Percentiles rank a stretch among this genome's conserved stretches.
These are phyloP conservation scores for Amphimallon solstitiale DNA, from an alignment of 2,888 invertebrate species.

Conservation along the genomic window DNA sequence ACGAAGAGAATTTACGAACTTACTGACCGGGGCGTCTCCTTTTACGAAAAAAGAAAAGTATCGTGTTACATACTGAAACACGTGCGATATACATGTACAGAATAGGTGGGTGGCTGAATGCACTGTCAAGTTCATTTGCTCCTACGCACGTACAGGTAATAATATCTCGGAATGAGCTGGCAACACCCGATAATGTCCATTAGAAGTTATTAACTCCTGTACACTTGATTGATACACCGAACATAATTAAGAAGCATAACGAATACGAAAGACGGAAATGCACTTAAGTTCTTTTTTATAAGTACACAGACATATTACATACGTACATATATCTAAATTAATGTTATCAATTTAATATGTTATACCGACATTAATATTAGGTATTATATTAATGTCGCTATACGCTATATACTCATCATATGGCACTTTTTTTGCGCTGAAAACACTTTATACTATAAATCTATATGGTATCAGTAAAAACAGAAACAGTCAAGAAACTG, in stretches of 20 bases:
- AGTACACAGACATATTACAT: too few relatives aligned
- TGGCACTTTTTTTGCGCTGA: too few relatives aligned
- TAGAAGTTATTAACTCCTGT: slow-evolving; percentile 14
- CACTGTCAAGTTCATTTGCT: slow-evolving; percentile 24
- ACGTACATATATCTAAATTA: too few relatives aligned
- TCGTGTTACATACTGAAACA: neutral
- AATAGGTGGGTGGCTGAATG: slow-evolving; percentile 10
- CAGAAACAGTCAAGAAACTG: too few relatives aligned
- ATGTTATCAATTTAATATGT: too few relatives aligned
- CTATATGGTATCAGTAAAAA: too few relatives aligned
- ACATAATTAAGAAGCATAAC: slow-evolving; percentile 10
- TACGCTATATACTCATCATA: too few relatives aligned
- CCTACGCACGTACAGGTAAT: neutral
- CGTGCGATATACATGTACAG: too few relatives aligned
- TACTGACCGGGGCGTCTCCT: neutral
- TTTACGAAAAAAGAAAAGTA: slow-evolving; percentile 14
- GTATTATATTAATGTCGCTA: too few relatives aligned
- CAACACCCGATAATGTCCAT: slow-evolving; percentile 21
- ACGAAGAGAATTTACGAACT: neutral
- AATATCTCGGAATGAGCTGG: slow-evolving; percentile 17
- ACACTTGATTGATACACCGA: slow-evolving; percentile 8
- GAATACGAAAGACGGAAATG: neutral
- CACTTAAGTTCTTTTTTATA: too few relatives aligned
- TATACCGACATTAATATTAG: too few relatives aligned
- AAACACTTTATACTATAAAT: too few relatives aligned